Evolutionary conservation across 2,888 invertebrate species (phyloP).

Genomic region (Drosophila austrosaltans): DNA sequence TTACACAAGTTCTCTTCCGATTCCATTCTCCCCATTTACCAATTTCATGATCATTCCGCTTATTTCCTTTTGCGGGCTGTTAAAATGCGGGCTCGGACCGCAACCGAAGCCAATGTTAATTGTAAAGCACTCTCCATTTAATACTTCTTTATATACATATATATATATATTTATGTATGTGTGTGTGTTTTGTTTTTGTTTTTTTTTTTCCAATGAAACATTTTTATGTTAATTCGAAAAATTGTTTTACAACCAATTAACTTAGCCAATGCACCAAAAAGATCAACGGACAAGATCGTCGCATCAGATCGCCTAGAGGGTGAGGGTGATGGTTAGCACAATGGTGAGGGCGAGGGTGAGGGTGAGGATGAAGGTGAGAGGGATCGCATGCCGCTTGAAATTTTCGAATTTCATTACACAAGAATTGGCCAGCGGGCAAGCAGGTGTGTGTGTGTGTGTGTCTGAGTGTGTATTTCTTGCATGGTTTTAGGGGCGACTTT

Average conservation of each 20-base stretch:
- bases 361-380: conserved; percentile 30
- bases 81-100: conserved; percentile 50
- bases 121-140: conserved; percentile 14
- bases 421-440: conserved; percentile 66
- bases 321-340: conserved; percentile 29
- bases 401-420: conserved; percentile 61
- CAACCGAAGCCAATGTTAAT: conserved; percentile 37
- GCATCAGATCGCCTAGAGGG: conserved; percentile 7
- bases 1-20: conserved; percentile 27
- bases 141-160: neutral
- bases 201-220: conserved; percentile 75
- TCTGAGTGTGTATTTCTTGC: conserved; percentile 14
- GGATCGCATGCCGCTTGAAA: conserved; percentile 68
- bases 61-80: conserved; percentile 23
- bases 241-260: conserved; percentile 81
- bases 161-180: neutral
- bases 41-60: conserved; percentile 22
- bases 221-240: conserved; percentile 79
- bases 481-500: conserved; percentile 12
- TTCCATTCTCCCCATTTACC: conserved; percentile 14
- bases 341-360: conserved; percentile 18
- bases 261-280: conserved; percentile 80
- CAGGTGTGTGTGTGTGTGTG: conserved; percentile 50
- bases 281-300: conserved; percentile 80
- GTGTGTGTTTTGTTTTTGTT: neutral